Evolutionary conservation across 2,797 vertebrate species (phyloP), one percentile per base, ranked within the genome.

Genomic region (Smutsia gigantea): DNA sequence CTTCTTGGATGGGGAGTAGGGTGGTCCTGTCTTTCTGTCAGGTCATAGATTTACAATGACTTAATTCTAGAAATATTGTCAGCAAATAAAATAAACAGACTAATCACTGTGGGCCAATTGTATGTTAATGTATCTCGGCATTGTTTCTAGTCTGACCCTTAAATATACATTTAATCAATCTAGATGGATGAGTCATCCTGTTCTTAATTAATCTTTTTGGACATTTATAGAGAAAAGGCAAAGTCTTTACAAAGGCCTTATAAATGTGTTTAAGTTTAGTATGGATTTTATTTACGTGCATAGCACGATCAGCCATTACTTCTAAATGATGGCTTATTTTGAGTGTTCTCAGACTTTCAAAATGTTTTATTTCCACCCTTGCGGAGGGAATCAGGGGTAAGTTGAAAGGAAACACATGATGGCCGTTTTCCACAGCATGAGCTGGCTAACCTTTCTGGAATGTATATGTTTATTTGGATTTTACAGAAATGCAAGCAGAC

Each of bases 21-120:
- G 98, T 97, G 93, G 97, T 96, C 96, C 68, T 77, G 74, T 95
- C 87, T 78, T 71, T 87, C 71, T 49, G 59, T 93, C 87, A 93
- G 97, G 97, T 98, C 95, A 79, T 93, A 97, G 97, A 98, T 98
- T 98, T 98, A 98, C 97, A 95, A 93, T 98, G 98, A 98, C 96
- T 98, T 98, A 98, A 98, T 97, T 97, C 93, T 97, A 98, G 97
- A 98, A 98, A 98, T 96, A 98, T 96, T 94, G 97, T 97, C 97
- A 98, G 98, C 97, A 98, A 98, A 96, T 97, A 98, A 98, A 97
- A 95, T 96, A 98, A 97, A 98, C 97, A 98, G 98, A 98, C 94
- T 98, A 98, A 98, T 98, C 97, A 98, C 69, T 79, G 96, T 92
- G 96, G 71, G 96, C 96, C 98, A 98, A 98, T 98, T 96, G 96